Percentiles rank a stretch among this genome's conserved stretches.
phyloP scores from a whole-genome alignment of 2,113 vertebrate species.

The Cyprinodon tularosa region DNA sequence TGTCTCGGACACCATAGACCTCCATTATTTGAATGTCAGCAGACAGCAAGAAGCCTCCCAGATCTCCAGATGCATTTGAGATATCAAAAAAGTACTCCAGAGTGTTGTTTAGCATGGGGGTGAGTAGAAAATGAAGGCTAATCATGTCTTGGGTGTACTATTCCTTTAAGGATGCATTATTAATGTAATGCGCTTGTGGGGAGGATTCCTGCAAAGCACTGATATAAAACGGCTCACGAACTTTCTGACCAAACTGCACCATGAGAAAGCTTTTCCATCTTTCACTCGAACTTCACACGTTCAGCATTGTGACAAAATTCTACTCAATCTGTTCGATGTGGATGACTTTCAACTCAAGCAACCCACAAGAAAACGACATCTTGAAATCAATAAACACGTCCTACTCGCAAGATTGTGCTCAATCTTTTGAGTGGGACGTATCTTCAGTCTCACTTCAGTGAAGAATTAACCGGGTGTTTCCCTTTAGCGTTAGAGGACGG shows the following conservation, averaged over 20 bases:
- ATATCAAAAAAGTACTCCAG: too few relatives aligned
- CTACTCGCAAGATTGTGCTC: neutral
- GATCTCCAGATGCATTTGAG: too few relatives aligned
- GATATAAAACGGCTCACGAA: neutral
- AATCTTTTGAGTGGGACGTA: neutral
- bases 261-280: neutral
- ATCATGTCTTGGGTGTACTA: too few relatives aligned
- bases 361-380: neutral
- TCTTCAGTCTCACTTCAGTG: neutral
- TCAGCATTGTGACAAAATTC: slow-evolving; percentile 9
- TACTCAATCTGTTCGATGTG: neutral
- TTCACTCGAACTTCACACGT: neutral
- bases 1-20: too few relatives aligned
- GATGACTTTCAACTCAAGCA: neutral
- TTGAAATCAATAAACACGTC: slow-evolving; percentile 7
- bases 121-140: too few relatives aligned
- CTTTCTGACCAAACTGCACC: neutral
- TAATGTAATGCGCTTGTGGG: neutral
- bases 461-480: neutral
- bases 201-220: neutral
- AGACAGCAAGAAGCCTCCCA: too few relatives aligned
- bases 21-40: too few relatives aligned
- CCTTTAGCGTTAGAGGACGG: neutral
- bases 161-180: neutral
- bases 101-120: too few relatives aligned